Percentiles rank a stretch among this genome's conserved stretches.
Evolutionary conservation across 2,113 vertebrate species (phyloP).

Genomic region (Fulmarus glacialis): DNA sequence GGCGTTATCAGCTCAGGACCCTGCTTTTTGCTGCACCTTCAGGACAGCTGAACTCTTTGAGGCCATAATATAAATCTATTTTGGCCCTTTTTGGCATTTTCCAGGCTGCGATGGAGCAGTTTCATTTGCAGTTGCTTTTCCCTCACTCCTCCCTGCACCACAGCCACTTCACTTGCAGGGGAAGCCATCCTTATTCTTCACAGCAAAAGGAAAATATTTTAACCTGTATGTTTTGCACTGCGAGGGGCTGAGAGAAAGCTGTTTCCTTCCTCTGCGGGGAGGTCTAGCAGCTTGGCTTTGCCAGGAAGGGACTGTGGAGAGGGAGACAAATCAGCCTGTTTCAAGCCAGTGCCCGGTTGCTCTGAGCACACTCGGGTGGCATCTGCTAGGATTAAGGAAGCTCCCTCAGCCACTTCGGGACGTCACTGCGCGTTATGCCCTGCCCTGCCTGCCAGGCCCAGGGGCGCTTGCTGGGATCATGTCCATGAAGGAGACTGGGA

Average conservation of each 20-base stretch:
- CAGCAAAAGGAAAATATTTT: background rate
- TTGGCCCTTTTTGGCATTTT: background rate
- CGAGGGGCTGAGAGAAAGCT: background rate
- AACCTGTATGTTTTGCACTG: background rate
- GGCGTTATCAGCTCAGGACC: background rate
- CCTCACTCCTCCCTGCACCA: background rate
- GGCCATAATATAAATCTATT: background rate
- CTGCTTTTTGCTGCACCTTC: background rate
- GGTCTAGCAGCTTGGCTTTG: slow-evolving; percentile 35
- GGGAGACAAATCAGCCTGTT: background rate
- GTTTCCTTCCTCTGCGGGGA: background rate
- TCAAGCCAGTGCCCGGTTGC: background rate
- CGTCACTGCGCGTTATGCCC: background rate
- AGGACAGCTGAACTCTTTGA: background rate
- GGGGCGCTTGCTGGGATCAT: background rate
- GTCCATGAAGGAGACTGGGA: slow-evolving; percentile 46
- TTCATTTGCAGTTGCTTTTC: background rate
- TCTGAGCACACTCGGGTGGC: background rate
- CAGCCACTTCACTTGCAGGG: background rate
- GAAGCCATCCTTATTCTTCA: background rate
- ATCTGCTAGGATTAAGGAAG: background rate
- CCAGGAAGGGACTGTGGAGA: background rate
- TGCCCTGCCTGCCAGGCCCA: slow-evolving; percentile 17
- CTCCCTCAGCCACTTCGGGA: background rate
- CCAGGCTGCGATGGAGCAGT: background rate